Evolutionary conservation across 2,888 invertebrate genomes (phyloP).

Genomic region (Hypomecis atomaria): DNA sequence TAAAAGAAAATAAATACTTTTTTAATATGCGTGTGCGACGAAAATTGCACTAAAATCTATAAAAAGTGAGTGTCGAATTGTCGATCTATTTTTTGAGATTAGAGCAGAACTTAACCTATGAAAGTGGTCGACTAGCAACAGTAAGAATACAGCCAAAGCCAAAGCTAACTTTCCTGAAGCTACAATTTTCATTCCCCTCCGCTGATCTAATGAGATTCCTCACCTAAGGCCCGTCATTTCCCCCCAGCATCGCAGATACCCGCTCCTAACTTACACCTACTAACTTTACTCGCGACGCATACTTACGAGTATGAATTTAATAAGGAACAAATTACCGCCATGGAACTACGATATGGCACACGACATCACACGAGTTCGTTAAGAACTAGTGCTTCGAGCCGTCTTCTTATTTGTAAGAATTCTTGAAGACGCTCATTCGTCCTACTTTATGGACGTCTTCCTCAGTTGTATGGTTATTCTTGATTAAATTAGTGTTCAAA

Average conservation of each 20-base stretch:
- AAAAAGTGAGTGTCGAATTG: no score
- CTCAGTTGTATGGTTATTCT: slow-evolving; percentile 11
- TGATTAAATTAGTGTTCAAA: not conserved
- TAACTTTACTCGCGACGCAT: slow-evolving; percentile 51
- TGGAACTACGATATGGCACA: slow-evolving; percentile 54
- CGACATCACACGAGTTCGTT: slow-evolving; percentile 41
- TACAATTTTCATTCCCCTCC: slow-evolving; percentile 15
- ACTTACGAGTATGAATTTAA: slow-evolving; percentile 72
- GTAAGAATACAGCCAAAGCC: not conserved
- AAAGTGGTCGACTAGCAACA: not conserved
- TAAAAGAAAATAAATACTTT: no score
- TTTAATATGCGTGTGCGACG: no score
- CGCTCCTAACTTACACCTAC: slow-evolving; percentile 52
- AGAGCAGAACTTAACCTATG: no score
- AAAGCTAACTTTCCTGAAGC: not conserved
- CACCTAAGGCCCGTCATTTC: slow-evolving; percentile 24
- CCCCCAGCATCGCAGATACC: slow-evolving; percentile 12
- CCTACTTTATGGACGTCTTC: slow-evolving; percentile 17
- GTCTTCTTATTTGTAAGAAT: slow-evolving; percentile 11
- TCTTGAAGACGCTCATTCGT: slow-evolving; percentile 3
- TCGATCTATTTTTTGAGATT: no score
- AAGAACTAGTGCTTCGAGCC: slow-evolving; percentile 28
- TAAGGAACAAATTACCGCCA: slow-evolving; percentile 73
- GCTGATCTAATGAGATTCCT: slow-evolving; percentile 30
- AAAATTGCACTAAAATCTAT: no score